Percentiles rank a stretch among this genome's conserved stretches.
These are phyloP conservation scores for Noctua janthina DNA, from an alignment of 2,888 invertebrate species.

Conservation along the genomic window DNA sequence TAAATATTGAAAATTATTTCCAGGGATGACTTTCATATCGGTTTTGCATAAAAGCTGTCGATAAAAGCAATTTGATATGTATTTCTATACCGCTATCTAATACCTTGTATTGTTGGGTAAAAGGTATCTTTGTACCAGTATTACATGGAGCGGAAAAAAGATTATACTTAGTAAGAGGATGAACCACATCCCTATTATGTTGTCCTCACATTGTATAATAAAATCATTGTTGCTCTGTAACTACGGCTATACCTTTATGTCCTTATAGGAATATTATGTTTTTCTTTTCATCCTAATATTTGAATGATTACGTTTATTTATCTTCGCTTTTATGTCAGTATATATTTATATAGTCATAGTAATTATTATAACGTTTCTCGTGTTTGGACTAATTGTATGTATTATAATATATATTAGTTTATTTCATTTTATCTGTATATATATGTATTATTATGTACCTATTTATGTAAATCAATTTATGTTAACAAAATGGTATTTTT, in stretches of 20 bases:
- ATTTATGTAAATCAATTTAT: too few species aligned
- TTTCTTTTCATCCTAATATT: conserved; percentile 11
- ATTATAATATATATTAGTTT: too few species aligned
- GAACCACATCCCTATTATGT: conserved; percentile 29
- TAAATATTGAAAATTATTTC: conserved; percentile 5
- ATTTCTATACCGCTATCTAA: conserved; percentile 5
- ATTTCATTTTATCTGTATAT: too few species aligned
- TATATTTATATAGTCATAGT: background rate
- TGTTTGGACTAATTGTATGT: too few species aligned
- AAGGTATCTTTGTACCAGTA: conserved; percentile 25
- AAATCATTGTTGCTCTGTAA: conserved; percentile 26
- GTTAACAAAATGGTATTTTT: too few species aligned
- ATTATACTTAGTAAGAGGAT: conserved; percentile 42
- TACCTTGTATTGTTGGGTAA: conserved; percentile 29
- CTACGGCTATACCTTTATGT: background rate
- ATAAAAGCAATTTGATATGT: conserved; percentile 9
- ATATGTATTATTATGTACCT: too few species aligned
- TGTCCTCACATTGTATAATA: conserved; percentile 1
- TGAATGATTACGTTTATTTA: conserved; percentile 11
- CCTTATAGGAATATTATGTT: background rate
- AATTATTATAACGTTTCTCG: too few species aligned
- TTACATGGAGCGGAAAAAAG: conserved; percentile 25
- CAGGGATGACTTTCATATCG: conserved; percentile 2
- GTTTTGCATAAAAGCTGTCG: conserved; percentile 5
- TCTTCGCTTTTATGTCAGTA: background rate